Evolutionary conservation across 2,888 invertebrate genomes (phyloP).

Genomic region (Andricus curvator): DNA sequence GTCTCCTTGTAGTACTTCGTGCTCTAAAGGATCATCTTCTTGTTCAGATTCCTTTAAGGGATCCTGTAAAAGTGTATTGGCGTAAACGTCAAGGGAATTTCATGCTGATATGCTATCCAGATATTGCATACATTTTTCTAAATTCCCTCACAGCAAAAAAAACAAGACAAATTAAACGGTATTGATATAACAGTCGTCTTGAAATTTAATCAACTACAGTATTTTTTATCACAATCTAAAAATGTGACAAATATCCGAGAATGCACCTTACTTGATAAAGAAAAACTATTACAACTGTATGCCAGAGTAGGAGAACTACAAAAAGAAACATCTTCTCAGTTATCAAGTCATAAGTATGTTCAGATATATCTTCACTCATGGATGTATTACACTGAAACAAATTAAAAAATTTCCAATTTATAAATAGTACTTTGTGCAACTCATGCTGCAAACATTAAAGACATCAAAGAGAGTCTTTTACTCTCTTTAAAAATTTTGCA

Average conservation of each 20-base stretch:
- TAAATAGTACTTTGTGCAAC: no score
- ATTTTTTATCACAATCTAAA: conserved; percentile 78
- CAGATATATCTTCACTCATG: not conserved
- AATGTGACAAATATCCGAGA: conserved; percentile 77
- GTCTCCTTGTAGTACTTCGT: no score
- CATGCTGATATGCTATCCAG: not conserved
- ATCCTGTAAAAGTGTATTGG: no score
- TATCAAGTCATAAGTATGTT: conserved; percentile 81
- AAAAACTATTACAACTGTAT: conserved; percentile 81
- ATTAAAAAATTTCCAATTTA: no score
- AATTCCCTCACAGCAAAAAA: conserved; percentile 81
- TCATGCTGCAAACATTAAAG: no score
- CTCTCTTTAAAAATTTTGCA: no score
- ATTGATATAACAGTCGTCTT: conserved; percentile 85
- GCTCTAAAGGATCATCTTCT: no score
- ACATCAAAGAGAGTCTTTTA: no score
- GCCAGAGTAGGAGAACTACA: conserved; percentile 83
- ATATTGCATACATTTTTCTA: conserved; percentile 14
- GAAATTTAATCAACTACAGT: conserved; percentile 85
- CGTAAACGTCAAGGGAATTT: no score
- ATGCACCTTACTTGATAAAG: conserved; percentile 83
- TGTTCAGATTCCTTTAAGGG: no score
- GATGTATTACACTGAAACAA: no score
- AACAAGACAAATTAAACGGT: conserved; percentile 89
- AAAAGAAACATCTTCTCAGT: conserved; percentile 83